Conservation (phyloP, 2,113 vertebrate genomes). For the Cathartes aura region DNA sequence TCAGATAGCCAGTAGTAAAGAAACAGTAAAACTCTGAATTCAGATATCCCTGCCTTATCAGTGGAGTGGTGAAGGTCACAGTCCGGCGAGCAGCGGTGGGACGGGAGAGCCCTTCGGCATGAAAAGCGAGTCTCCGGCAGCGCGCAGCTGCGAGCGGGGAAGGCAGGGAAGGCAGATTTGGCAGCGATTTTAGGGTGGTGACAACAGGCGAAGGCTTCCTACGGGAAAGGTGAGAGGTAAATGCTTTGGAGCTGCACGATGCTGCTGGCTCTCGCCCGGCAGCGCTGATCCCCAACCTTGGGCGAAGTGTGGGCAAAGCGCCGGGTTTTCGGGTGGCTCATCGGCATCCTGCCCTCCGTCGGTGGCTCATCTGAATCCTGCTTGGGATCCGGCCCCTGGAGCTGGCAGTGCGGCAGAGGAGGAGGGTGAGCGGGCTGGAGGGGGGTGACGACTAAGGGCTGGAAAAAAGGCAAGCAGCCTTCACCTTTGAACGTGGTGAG, state of each 20-base stretch:
- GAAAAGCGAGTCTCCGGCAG: neutral
- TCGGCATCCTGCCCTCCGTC: neutral
- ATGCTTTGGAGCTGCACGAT: fast-evolving
- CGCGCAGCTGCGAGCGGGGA: neutral
- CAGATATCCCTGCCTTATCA: slow-evolving; percentile 37
- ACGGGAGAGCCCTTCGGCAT: neutral
- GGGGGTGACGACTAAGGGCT: neutral
- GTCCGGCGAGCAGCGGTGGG: slow-evolving; percentile 7
- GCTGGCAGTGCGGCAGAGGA: neutral
- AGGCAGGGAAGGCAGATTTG: neutral
- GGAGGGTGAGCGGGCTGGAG: neutral
- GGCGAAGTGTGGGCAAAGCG: fast-evolving
- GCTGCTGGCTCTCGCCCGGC: fast-evolving
- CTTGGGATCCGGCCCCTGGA: neutral
- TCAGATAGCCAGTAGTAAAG: slow-evolving; percentile 23
- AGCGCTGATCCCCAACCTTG: neutral
- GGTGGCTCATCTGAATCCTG: neutral
- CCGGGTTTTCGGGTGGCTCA: neutral
- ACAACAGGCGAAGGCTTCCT: neutral
- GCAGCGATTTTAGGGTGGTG: neutral
- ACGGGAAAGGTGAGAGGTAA: neutral
- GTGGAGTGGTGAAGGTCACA: neutral
- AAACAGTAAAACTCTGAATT: neutral
- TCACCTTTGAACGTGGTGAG: neutral
- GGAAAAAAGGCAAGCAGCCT: neutral